Evolutionary conservation across 2,113 vertebrate genomes (phyloP), one percentile per base, ranked within the genome.

Genomic region (Mustelus asterias): DNA sequence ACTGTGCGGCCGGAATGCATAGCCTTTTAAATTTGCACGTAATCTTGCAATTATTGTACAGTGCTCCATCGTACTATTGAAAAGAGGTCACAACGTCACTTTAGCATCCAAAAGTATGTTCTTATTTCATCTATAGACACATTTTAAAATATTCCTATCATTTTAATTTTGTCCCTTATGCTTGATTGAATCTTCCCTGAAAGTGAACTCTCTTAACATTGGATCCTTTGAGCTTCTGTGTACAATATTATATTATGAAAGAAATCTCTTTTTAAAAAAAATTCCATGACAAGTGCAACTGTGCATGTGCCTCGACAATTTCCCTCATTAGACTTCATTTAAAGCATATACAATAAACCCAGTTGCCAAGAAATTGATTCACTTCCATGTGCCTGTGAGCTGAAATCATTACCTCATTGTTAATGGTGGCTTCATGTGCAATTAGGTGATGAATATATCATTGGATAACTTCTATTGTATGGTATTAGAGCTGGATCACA

Each of bases 281-380:
- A 1, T 14, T 60, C 33, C 0, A 26, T 29, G 86, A 24, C 26
- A 95, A 72, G 69, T 48, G 63, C 22, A 41, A 72, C 22, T 70
- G 48, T 37, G 41, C 44, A 24, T 54, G 13, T 6, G 44, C 24
- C 94, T 95, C 44, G 26, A 54, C 14, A 94, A 44, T 33, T 11
- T 3, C 69, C 16, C 33, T 69, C 65, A 76, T 48, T 44, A 26
- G 44, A 95, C 14, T 3, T 54, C 24, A 95, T 72, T 65, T 3
- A 48, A 72, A 95, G 41, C 67, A 95, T 2, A 72, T 24, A 54
- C 67, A 18, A 41, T 54, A n/a, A 95, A 95, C 70, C 67, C 5
- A 95, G 72, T 72, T 95, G 94, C 65, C 22, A 72, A 95, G 10
- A 95, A 72, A 48, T 95, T 95, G 67, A 26, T 54, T 72, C 69